phyloP scores from a whole-genome alignment of 2,888 invertebrate species.

The Caenorhabditis panamensis region DNA sequence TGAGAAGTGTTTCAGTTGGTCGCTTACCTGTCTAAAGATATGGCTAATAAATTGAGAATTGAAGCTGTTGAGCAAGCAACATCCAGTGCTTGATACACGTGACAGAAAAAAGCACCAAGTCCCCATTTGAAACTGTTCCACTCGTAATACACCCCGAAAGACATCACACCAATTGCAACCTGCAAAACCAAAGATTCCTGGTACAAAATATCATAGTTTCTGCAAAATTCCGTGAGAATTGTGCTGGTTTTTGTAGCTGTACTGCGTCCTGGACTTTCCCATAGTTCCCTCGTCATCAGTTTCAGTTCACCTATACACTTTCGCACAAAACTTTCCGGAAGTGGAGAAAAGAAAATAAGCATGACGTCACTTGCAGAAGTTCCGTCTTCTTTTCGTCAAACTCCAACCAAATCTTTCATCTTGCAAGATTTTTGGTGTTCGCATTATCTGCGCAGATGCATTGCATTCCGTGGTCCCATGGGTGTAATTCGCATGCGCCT shows the following conservation, averaged over 20 bases:
- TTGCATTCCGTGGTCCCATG: constrained; percentile 32
- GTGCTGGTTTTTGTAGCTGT: too few species aligned
- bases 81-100: constrained; percentile 97
- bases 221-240: neutral
- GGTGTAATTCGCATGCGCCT: constrained; percentile 43
- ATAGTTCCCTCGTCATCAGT: neutral
- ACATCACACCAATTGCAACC: constrained; percentile 98
- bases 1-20: too few species aligned
- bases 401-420: constrained; percentile 15
- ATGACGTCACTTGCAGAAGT: constrained; percentile 36
- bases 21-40: constrained; percentile 98
- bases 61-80: constrained; percentile 97
- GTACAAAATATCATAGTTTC: too few species aligned
- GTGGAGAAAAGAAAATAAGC: too few species aligned
- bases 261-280: too few species aligned
- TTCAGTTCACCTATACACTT: neutral
- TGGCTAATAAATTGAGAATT: constrained; percentile 97
- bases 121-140: constrained; percentile 86
- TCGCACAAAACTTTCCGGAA: constrained; percentile 1
- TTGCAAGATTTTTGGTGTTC: constrained; percentile 53
- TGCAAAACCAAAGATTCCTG: constrained; percentile 58
- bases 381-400: neutral
- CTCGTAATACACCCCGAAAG: constrained; percentile 97
- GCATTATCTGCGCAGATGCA: constrained; percentile 46
- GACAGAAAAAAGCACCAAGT: constrained; percentile 92